These are phyloP conservation scores for Drosophila parvula DNA, from an alignment of 1,140 invertebrate genomes.

Conservation along the genomic window DNA sequence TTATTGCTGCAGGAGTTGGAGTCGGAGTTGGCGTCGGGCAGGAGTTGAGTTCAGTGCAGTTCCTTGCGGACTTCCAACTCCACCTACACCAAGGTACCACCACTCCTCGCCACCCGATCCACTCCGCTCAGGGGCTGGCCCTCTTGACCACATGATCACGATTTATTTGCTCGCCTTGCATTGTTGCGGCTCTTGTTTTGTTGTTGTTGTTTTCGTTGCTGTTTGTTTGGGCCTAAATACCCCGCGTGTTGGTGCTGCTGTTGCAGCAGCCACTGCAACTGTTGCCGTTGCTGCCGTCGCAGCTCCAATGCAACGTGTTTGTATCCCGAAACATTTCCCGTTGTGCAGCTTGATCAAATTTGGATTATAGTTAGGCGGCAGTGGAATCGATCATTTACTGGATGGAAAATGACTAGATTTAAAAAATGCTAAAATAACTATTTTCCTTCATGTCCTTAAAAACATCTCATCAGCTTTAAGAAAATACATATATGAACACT, in stretches of 20 bases:
- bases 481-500: neutral
- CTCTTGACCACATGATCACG: constrained; percentile 84
- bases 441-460: neutral
- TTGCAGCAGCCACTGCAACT: constrained; percentile 60
- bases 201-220: constrained; percentile 40
- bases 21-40: constrained; percentile 47
- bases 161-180: constrained; percentile 77
- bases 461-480: neutral
- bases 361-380: constrained; percentile 20
- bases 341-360: constrained; percentile 33
- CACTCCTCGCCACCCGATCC: neutral
- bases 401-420: neutral
- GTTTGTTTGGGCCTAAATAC: constrained; percentile 73
- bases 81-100: constrained; percentile 11
- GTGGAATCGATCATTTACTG: neutral
- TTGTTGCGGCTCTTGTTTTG: constrained; percentile 47
- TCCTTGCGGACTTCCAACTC: constrained; percentile 45
- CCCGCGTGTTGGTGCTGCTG: constrained; percentile 68
- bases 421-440: neutral
- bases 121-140: constrained; percentile 32
- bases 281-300: constrained; percentile 18
- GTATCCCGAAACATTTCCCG: constrained; percentile 18
- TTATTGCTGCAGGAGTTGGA: constrained; percentile 74
- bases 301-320: constrained; percentile 4
- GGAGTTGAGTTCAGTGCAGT: constrained; percentile 72